Percentiles rank a stretch among this genome's conserved stretches.
phyloP scores from a whole-genome alignment of 2,888 invertebrate genomes.

The Heliconius sara region DNA sequence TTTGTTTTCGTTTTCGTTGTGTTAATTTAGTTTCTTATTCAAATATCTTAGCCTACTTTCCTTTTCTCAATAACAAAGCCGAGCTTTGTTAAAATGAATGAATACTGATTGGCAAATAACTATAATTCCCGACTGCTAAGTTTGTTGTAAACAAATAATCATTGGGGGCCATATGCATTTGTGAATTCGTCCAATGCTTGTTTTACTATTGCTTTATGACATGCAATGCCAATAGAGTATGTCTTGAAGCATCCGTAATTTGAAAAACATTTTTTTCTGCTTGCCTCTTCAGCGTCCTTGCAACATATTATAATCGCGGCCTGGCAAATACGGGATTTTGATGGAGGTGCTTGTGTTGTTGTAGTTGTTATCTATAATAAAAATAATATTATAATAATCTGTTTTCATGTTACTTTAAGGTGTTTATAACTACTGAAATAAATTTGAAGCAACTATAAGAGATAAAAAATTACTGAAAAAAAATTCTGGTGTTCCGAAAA shows the following conservation, averaged over 20 bases:
- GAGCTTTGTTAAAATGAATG: slow-evolving; percentile 24
- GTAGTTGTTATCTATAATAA: slow-evolving; percentile 42
- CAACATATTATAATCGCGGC: slow-evolving; percentile 70
- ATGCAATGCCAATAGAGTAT: slow-evolving; percentile 56
- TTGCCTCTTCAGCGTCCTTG: slow-evolving; percentile 32
- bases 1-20: too few relatives aligned
- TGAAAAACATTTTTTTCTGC: slow-evolving; percentile 57
- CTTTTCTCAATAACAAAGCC: not conserved
- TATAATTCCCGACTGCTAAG: not conserved
- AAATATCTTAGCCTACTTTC: not conserved
- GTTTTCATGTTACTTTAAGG: not conserved
- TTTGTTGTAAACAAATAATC: not conserved
- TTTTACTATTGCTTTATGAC: slow-evolving; percentile 55
- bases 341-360: slow-evolving; percentile 49
- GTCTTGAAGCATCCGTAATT: slow-evolving; percentile 57
- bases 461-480: not conserved
- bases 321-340: slow-evolving; percentile 59
- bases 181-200: slow-evolving; percentile 60
- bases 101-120: slow-evolving; percentile 40
- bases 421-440: not conserved
- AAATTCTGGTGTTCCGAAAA: not conserved
- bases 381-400: not conserved
- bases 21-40: not conserved
- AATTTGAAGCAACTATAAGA: not conserved
- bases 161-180: slow-evolving; percentile 55